Evolutionary conservation across 2,113 vertebrate genomes (phyloP).

Genomic region (Mungos mungo): DNA sequence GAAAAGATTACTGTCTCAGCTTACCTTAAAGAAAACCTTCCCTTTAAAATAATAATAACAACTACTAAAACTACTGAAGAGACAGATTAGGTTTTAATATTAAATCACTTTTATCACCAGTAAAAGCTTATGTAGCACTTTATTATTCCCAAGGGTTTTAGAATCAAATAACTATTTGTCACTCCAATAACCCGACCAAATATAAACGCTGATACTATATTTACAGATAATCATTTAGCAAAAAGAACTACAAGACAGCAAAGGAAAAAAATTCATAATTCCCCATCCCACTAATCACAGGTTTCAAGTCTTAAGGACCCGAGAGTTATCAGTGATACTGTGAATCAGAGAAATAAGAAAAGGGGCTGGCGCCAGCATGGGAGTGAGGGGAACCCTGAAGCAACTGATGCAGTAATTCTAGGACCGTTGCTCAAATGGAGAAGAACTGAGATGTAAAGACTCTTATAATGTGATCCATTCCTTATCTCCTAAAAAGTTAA

Average conservation of each 20-base stretch:
- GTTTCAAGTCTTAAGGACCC: neutral
- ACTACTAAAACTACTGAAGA: neutral
- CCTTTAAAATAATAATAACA: neutral
- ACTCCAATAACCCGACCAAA: neutral
- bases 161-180: neutral
- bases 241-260: neutral
- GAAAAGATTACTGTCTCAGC: neutral
- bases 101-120: neutral
- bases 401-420: neutral
- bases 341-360: neutral
- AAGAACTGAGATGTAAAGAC: neutral
- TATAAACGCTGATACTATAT: neutral
- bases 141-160: neutral
- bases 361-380: neutral
- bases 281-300: neutral
- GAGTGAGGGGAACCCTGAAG: neutral
- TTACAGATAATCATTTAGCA: constrained; percentile 22
- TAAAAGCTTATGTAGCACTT: neutral
- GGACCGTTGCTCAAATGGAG: neutral
- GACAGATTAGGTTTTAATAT: neutral
- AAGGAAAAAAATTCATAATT: neutral
- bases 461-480: neutral
- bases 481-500: neutral
- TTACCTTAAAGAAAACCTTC: neutral
- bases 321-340: neutral